phyloP scores from a whole-genome alignment of 2,113 vertebrate genomes.

The Lepus timidus region DNA sequence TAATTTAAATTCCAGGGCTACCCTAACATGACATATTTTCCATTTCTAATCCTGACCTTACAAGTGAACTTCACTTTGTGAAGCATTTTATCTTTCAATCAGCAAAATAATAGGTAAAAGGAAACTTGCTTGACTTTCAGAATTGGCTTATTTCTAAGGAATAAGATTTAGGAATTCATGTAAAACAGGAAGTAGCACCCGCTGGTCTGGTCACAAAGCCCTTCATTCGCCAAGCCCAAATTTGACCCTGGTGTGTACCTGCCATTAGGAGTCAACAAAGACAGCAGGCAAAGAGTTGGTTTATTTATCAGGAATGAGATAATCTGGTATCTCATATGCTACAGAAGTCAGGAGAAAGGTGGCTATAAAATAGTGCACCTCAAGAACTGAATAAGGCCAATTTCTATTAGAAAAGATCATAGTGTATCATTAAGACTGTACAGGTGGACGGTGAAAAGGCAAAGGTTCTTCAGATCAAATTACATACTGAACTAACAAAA shows the following conservation, averaged over 20 bases:
- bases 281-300: not conserved
- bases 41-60: conserved; percentile 36
- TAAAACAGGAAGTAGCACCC: conserved; percentile 21
- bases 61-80: not conserved
- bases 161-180: not conserved
- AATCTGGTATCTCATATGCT: not conserved
- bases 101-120: conserved; percentile 12
- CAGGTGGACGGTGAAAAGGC: not conserved
- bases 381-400: not conserved
- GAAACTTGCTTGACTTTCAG: not conserved
- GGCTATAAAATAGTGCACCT: not conserved
- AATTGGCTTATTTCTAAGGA: not conserved
- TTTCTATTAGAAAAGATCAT: not conserved
- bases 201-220: conserved; percentile 34
- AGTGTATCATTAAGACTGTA: not conserved
- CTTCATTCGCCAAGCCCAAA: conserved; percentile 79
- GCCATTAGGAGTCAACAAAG: conserved; percentile 77
- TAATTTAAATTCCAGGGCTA: conserved; percentile 25
- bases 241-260: conserved; percentile 75
- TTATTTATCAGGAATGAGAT: not conserved
- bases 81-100: conserved; percentile 58
- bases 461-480: conserved; percentile 12
- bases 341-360: not conserved
- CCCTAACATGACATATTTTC: not conserved
- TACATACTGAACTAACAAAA: not conserved